Percentiles rank a stretch among this genome's conserved stretches.
These are phyloP conservation scores for Trematomus loennbergii DNA, from an alignment of 2,113 vertebrate species.

Conservation along the genomic window DNA sequence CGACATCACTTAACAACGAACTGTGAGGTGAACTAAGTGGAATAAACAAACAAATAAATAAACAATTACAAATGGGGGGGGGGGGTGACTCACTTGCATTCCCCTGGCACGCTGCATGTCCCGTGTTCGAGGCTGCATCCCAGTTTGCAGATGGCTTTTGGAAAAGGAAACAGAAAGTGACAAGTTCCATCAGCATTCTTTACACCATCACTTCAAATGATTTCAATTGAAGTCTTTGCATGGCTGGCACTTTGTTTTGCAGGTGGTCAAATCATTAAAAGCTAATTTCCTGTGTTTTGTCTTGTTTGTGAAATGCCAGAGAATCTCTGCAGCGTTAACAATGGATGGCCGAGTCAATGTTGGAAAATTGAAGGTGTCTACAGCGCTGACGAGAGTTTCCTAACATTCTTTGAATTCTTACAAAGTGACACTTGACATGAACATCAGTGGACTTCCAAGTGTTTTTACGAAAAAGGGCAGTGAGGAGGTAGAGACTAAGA, in stretches of 20 bases:
- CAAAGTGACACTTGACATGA: slow-evolving; percentile 11
- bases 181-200: not conserved
- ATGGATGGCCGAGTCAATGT: slow-evolving; percentile 2
- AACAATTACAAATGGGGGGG: no score
- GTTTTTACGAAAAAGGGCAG: not conserved
- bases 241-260: not conserved
- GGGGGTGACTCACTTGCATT: slow-evolving; percentile 90
- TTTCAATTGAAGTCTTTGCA: no score
- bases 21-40: not conserved
- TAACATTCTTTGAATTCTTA: slow-evolving; percentile 55
- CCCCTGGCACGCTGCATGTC: slow-evolving; percentile 87
- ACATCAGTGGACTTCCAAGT: slow-evolving; percentile 26
- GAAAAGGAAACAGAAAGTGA: slow-evolving; percentile 14
- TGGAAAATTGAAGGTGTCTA: not conserved
- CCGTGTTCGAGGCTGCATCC: slow-evolving; percentile 92
- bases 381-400: slow-evolving; percentile 16
- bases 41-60: not conserved
- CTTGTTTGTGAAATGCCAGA: not conserved
- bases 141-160: slow-evolving; percentile 93
- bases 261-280: slow-evolving; percentile 6
- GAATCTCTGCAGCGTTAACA: not conserved
- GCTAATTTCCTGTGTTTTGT: slow-evolving; percentile 18
- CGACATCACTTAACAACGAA: slow-evolving; percentile 5
- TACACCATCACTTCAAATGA: not conserved
- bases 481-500: not conserved